phyloP scores from a whole-genome alignment of 2,797 vertebrate genomes.

The Argentina silus region DNA sequence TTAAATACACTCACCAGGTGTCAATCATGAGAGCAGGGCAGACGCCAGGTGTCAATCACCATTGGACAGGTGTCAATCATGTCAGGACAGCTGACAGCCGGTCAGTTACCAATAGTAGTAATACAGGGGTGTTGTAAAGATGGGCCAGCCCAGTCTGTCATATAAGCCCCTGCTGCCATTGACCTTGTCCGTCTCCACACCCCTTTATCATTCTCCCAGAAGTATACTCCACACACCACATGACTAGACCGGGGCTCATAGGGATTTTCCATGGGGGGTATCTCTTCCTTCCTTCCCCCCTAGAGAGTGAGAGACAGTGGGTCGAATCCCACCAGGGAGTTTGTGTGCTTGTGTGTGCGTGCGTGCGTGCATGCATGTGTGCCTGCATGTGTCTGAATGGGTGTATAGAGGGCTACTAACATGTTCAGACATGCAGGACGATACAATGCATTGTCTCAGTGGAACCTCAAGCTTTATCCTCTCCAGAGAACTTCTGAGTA shows the following conservation, averaged over 20 bases:
- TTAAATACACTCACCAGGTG: constrained; percentile 43
- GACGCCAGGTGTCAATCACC: constrained; percentile 36
- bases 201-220: background rate
- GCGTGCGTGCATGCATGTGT: too few relatives aligned
- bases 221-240: background rate
- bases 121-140: constrained; percentile 6
- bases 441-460: background rate
- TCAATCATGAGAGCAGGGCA: constrained; percentile 34
- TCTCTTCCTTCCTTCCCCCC: background rate
- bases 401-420: too few relatives aligned
- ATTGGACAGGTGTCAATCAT: constrained; percentile 41
- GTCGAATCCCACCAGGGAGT: background rate
- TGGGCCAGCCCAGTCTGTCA: background rate
- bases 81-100: constrained; percentile 36
- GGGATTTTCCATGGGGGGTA: background rate
- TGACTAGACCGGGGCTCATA: background rate
- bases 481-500: background rate
- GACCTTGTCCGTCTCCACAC: background rate
- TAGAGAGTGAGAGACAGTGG: background rate
- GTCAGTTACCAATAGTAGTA: constrained; percentile 15
- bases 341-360: too few relatives aligned
- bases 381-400: too few relatives aligned
- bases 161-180: background rate
- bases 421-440: constrained; percentile 6
- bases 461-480: background rate